Evolutionary conservation across 2,797 vertebrate species (phyloP).

Genomic region (Miopithecus talapoin): DNA sequence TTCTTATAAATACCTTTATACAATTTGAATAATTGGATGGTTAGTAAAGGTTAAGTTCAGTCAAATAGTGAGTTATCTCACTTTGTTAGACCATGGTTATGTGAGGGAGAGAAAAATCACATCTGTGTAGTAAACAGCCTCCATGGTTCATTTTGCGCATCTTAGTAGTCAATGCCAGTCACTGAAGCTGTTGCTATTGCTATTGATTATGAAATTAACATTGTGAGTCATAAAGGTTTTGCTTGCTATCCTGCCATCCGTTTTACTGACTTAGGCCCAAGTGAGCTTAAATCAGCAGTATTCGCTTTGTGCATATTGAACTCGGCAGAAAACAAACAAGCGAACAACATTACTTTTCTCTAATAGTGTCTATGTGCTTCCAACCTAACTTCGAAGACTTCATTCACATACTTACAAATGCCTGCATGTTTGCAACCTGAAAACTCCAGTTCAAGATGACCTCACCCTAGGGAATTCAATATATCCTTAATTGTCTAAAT

Average conservation of each 20-base stretch:
- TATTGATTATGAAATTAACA: slow-evolving; percentile 40
- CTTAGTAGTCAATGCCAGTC: neutral
- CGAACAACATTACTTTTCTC: neutral
- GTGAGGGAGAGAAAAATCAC: neutral
- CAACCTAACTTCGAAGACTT: neutral
- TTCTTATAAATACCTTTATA: neutral
- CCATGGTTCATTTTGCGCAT: neutral
- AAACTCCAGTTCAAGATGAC: neutral
- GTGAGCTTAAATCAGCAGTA: neutral
- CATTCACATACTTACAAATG: neutral
- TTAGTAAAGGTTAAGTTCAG: neutral
- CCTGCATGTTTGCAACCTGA: neutral
- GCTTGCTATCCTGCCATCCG: neutral
- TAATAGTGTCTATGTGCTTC: neutral
- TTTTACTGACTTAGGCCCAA: slow-evolving; percentile 27
- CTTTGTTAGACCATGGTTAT: neutral
- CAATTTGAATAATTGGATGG: neutral
- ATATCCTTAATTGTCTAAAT: neutral
- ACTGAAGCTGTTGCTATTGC: neutral
- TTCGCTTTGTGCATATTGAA: neutral
- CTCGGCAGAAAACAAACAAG: slow-evolving; percentile 14
- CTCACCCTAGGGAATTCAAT: neutral
- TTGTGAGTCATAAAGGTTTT: neutral
- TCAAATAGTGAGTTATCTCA: neutral
- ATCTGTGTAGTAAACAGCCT: neutral